Base-by-base conservation (phyloP, 2,888 invertebrate genomes). In the Cordilura impudica region DNA sequence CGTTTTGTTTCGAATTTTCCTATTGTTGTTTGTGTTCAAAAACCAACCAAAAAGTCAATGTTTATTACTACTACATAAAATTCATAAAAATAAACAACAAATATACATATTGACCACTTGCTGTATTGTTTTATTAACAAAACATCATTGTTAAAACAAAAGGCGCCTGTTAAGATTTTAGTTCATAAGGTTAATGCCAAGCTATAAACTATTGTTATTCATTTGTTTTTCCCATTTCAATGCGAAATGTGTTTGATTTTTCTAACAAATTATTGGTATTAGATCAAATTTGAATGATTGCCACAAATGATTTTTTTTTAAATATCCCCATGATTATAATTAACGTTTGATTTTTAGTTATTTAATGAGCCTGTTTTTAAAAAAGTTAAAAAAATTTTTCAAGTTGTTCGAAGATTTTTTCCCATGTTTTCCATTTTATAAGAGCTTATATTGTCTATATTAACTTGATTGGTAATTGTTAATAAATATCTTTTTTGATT, bases 151-250 rank as follows among this genome's bases (percentile, higher is more conserved):
- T 58, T 61, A 71, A 74, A 79, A 79, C 75, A 71, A 79, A 79
- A 79, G 71, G 75, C 75, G 79, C 71, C 71, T 75, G 71, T 56
- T 75, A 56, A 71, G 71, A 66, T 79, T 56, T 72, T 67, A 67
- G 75, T 75, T 75, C 71, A 75, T 58, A 79, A 79, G 79, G 79
- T 79, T 79, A 79, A 79, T 75, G 79, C 61, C 71, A 71, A 67
- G 54, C 35, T 39, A 39, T 39, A 39, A 39, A 39, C n/a, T 39
- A 39, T 39, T 39, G 35, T 39, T 31, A 39, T 39, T 12, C 35
- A 39, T 39, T 39, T 39, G 35, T 39, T 39, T 39, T 39, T n/a
- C n/a, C n/a, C n/a, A n/a, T 39, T 39, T n/a, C 12, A 39, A 12
- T n/a, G n/a, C 12, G n/a, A n/a, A n/a, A 39, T 39, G 2, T 39